Evolutionary conservation across 37 sponge, comb jelly and placozoan species (phyloP).

Genomic region (Crambe crambe): DNA sequence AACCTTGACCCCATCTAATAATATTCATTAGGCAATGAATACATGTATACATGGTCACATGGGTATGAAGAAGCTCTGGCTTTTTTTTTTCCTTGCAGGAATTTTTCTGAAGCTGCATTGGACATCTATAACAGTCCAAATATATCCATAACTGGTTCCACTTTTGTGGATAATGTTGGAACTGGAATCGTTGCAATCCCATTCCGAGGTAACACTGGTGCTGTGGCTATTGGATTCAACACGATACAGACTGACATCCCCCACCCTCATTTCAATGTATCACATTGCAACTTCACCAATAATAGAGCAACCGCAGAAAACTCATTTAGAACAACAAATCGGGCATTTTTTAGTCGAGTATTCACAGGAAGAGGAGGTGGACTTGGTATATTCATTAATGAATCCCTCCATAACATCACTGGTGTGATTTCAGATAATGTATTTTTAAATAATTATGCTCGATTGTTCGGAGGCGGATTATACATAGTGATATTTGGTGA

Average conservation of each 20-base stretch:
- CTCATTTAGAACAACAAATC: constrained; percentile 14
- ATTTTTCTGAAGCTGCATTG: constrained; percentile 58
- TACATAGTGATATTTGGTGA: constrained; percentile 24
- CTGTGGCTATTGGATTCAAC: constrained; percentile 58
- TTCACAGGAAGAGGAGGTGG: constrained; percentile 75
- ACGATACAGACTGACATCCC: not conserved
- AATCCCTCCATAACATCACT: constrained; percentile 22
- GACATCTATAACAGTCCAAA: constrained; percentile 66
- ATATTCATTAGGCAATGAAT: too few relatives aligned
- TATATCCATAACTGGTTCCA: constrained; percentile 30
- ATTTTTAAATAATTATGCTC: constrained; percentile 44
- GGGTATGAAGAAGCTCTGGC: too few relatives aligned
- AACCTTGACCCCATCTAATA: not conserved
- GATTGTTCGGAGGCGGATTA: constrained; percentile 64
- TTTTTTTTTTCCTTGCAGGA: too few relatives aligned
- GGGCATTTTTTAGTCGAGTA: constrained; percentile 28
- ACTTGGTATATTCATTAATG: constrained; percentile 51
- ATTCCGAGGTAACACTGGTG: constrained; percentile 57
- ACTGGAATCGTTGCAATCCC: constrained; percentile 8
- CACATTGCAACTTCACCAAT: constrained; percentile 22
- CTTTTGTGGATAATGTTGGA: constrained; percentile 44
- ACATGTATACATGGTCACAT: too few relatives aligned
- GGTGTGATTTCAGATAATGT: constrained; percentile 21
- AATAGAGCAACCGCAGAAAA: constrained; percentile 35
- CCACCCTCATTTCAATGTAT: not conserved